Evolutionary conservation across 2,113 vertebrate genomes (phyloP), one percentile per base, ranked within the genome.

Genomic region (Xiphophorus maculatus): DNA sequence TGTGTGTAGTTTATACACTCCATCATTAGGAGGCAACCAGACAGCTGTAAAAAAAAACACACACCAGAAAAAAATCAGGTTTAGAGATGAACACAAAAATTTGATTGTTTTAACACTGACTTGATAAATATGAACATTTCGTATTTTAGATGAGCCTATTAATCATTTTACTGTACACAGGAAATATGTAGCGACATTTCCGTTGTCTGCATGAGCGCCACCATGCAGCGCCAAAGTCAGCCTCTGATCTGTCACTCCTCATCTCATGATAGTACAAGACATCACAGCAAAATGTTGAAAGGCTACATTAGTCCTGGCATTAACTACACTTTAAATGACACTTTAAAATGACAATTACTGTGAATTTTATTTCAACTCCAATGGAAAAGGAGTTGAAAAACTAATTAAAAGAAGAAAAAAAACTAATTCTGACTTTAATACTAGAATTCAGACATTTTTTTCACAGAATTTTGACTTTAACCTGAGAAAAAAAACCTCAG

Each of bases 21-120:
- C 69, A 33, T 87, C 73, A 66, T 37, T 0, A 62, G 64, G 71
- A 78, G 81, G 91, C 77, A 84, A 92, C 91, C 93, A 90, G 90
- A 91, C 92, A 22, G 85, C 85, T 85, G 88, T 71, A 88, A 89
- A 67, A 35, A 35, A 33, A 33, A 82, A 63, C 58, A 83, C 62
- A 83, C 73, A 84, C 33, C 30, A 64, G 58, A 32, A 76, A 28
- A 67, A 44, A 76, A 77, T 82, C 73, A 77, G 35, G 44, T 33
- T 66, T 42, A 42, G 37, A 30, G 72, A 76, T 73, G 35, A 63
- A 83, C 78, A 60, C 40, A 73, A 63, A 67, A 25, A 27, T 32
- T 15, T 64, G 63, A 6, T 61, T 58, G 66, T 76, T 44, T 25
- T 4, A 72, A 82, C 73, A 70, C 11, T 33, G 28, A 12, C 35